These are phyloP conservation scores for Aurelia sp. DNA, from an alignment of 30 jellyfish, hydroid and myxozoan species.

Conservation along the genomic window DNA sequence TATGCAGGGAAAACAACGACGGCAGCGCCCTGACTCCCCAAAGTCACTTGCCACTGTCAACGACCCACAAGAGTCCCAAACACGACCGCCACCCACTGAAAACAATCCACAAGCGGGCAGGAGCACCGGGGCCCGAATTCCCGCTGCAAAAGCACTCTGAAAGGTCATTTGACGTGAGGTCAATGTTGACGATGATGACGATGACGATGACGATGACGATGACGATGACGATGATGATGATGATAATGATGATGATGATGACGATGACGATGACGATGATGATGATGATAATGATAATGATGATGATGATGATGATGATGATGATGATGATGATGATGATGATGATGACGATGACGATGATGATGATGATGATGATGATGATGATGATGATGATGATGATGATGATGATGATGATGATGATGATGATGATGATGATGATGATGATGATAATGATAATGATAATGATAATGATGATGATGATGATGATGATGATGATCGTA, in stretches of 20 bases:
- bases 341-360: neutral
- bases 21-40: too few species aligned
- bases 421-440: constrained; percentile 9
- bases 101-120: too few species aligned
- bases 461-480: neutral
- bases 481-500: neutral
- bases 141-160: too few species aligned
- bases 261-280: constrained; percentile 1
- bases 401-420: constrained; percentile 1
- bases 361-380: constrained; percentile 3
- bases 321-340: neutral
- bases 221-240: neutral
- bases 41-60: too few species aligned
- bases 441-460: neutral
- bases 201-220: neutral
- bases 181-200: neutral
- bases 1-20: too few species aligned
- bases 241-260: constrained; percentile 11
- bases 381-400: constrained; percentile 7
- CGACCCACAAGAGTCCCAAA: too few species aligned
- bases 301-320: neutral
- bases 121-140: too few species aligned
- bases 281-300: constrained; percentile 1
- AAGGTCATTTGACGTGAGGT: neutral
- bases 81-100: too few species aligned